Percentiles rank a stretch among this genome's conserved stretches.
These are phyloP conservation scores for Plutella xylostella DNA, from an alignment of 2,888 invertebrate genomes.

Conservation along the genomic window DNA sequence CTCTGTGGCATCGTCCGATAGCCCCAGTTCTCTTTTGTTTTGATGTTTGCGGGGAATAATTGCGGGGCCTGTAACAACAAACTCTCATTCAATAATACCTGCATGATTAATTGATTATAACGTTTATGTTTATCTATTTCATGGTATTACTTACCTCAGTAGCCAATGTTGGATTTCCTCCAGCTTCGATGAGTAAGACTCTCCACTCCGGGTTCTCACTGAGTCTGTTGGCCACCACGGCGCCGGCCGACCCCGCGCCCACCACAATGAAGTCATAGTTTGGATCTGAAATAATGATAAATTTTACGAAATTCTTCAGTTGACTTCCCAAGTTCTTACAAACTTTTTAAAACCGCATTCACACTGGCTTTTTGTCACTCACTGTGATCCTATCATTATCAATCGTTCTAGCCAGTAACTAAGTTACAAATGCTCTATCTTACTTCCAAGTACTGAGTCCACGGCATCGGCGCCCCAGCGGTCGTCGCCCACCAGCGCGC, in stretches of 20 bases:
- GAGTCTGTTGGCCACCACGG: constrained; percentile 72
- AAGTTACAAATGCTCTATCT: too few relatives aligned
- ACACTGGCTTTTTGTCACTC: too few relatives aligned
- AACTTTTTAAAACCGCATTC: too few relatives aligned
- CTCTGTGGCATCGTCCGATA: constrained; percentile 61
- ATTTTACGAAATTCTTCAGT: too few relatives aligned
- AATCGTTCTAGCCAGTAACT: too few relatives aligned
- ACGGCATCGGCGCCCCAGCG: constrained; percentile 39
- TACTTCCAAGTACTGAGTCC: constrained; percentile 6
- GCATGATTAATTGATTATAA: too few relatives aligned
- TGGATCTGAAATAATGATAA: constrained; percentile 26
- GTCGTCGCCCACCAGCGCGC: constrained; percentile 53
- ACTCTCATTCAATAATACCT: too few relatives aligned
- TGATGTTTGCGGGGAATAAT: constrained; percentile 37
- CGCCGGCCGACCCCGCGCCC: constrained; percentile 75
- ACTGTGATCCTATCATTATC: too few relatives aligned
- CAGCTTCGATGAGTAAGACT: constrained; percentile 72
- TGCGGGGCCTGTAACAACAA: constrained; percentile 31
- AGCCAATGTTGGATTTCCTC: constrained; percentile 70
- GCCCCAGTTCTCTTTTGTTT: constrained; percentile 56
- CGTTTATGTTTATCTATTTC: too few relatives aligned
- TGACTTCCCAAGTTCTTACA: too few relatives aligned
- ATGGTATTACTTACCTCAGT: constrained; percentile 55
- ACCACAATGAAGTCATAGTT: constrained; percentile 73
- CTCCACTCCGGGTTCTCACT: constrained; percentile 70